Evolutionary conservation across 2,888 invertebrate species (phyloP).

Genomic region (Meta bourneti): DNA sequence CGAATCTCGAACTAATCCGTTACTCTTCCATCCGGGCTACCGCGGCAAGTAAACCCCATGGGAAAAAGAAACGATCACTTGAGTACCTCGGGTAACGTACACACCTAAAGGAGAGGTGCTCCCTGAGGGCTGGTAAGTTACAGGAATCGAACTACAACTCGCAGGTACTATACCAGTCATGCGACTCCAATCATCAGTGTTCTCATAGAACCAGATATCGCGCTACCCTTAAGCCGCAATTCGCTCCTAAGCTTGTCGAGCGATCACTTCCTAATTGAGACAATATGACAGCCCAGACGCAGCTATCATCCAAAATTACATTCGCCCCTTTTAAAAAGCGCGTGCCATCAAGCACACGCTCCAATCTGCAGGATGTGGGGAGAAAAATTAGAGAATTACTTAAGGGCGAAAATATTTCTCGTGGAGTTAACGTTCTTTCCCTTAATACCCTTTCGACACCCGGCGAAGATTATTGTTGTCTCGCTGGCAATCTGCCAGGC

Average conservation of each 20-base stretch:
- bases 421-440: background rate
- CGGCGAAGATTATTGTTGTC: constrained; percentile 69
- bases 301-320: constrained; percentile 55
- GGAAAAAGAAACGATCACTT: too few species aligned
- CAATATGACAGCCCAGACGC: constrained; percentile 16
- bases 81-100: too few species aligned
- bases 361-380: constrained; percentile 58
- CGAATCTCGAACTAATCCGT: too few species aligned
- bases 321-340: constrained; percentile 17
- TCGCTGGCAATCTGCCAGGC: constrained; percentile 73
- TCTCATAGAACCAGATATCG: too few species aligned
- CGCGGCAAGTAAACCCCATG: too few species aligned
- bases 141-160: too few species aligned
- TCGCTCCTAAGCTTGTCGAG: background rate
- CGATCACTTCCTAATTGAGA: background rate
- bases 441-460: constrained; percentile 73
- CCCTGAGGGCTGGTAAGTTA: too few species aligned
- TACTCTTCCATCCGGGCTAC: too few species aligned
- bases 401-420: constrained; percentile 54
- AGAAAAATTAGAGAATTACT: constrained; percentile 72
- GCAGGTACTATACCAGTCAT: too few species aligned
- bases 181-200: too few species aligned
- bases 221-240: background rate
- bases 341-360: constrained; percentile 37
- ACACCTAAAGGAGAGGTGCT: too few species aligned